A percentile compares a stretch with the other conserved stretches of the same genome.
These are phyloP conservation scores for Hemiscyllium ocellatum DNA, from an alignment of 2,113 vertebrate species.

Conservation along the genomic window DNA sequence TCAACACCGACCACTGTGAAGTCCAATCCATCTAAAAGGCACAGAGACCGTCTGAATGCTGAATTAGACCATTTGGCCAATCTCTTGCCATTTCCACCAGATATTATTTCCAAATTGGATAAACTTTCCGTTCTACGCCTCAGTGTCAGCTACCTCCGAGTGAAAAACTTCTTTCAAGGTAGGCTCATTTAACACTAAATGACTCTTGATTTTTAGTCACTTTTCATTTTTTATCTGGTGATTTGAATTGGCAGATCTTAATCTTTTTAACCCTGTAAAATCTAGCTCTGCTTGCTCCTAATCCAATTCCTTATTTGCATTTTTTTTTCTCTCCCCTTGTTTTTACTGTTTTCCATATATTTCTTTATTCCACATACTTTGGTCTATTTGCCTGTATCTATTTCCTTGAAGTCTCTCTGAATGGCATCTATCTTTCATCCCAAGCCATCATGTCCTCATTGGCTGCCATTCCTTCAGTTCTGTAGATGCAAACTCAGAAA, in stretches of 20 bases:
- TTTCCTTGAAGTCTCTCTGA: background rate
- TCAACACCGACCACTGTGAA: constrained; percentile 70
- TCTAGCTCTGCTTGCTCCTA: background rate
- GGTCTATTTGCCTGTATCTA: background rate
- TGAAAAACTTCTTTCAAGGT: constrained; percentile 98
- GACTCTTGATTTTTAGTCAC: background rate
- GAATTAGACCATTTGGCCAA: constrained; percentile 90
- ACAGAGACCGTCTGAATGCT: constrained; percentile 85
- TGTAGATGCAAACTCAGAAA: background rate
- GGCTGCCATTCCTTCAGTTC: background rate
- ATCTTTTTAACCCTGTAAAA: background rate
- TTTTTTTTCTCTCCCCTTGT: background rate
- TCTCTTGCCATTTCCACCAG: constrained; percentile 82
- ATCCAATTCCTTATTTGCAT: background rate
- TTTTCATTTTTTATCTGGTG: background rate
- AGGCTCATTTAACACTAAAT: constrained; percentile 40
- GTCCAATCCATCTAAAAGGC: constrained; percentile 90
- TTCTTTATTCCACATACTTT: background rate
- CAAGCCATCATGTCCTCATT: background rate
- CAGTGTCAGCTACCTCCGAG: constrained; percentile 87
- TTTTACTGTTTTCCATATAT: background rate
- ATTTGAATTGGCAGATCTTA: background rate
- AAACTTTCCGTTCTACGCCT: constrained; percentile 91
- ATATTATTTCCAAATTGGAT: constrained; percentile 88
- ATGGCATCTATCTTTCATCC: background rate